phyloP scores from a whole-genome alignment of 2,888 invertebrate genomes.

The Nemurella pictetii region DNA sequence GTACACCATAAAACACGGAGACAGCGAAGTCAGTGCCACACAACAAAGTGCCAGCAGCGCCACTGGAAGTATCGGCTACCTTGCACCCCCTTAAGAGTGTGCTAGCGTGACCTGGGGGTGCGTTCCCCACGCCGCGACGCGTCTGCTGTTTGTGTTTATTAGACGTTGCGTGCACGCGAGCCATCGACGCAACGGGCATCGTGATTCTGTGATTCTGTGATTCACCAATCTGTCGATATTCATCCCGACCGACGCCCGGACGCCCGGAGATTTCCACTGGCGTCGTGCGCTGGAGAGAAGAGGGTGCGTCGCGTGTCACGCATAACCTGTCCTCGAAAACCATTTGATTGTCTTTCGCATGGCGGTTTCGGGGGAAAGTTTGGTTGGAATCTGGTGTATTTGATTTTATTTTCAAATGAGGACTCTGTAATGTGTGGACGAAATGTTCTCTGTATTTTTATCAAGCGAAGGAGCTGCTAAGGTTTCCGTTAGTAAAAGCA shows the following conservation, averaged over 20 bases:
- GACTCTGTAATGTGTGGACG: too few species aligned
- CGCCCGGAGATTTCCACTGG: background rate
- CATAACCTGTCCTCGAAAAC: background rate
- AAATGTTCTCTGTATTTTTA: too few species aligned
- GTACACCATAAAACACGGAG: too few species aligned
- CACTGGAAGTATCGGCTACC: background rate
- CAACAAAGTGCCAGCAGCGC: background rate
- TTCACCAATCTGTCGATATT: background rate
- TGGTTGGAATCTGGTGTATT: background rate
- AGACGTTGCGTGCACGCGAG: background rate
- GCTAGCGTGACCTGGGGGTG: background rate
- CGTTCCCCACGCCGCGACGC: too few species aligned
- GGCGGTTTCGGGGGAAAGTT: background rate
- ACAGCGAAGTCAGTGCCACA: background rate
- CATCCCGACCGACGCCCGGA: background rate
- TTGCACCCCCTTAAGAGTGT: background rate
- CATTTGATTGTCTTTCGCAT: background rate
- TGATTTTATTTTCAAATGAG: background rate
- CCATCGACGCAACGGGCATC: background rate
- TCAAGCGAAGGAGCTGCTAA: too few species aligned
- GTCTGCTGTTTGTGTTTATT: background rate
- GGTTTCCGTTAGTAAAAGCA: too few species aligned
- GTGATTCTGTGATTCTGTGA: background rate
- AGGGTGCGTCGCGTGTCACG: too few species aligned
- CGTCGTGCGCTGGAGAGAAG: background rate